phyloP scores from a whole-genome alignment of 2,113 vertebrate genomes.

The Pachyramphus minor region DNA sequence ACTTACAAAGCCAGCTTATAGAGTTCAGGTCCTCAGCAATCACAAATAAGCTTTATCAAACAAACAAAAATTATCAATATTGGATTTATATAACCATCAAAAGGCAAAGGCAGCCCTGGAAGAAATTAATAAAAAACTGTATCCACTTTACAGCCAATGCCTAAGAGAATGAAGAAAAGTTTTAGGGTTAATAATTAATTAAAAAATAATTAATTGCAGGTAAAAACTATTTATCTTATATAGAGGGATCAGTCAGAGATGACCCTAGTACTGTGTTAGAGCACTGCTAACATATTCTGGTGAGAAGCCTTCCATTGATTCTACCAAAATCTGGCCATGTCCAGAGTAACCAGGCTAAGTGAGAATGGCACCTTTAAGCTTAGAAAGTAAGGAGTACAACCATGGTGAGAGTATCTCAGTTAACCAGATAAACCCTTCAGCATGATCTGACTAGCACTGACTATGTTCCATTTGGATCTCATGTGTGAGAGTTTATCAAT shows the following conservation, averaged over 20 bases:
- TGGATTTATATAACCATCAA: not conserved
- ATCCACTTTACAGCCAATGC: not conserved
- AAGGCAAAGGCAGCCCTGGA: not conserved
- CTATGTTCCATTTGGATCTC: fast-evolving
- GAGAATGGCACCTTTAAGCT: not conserved
- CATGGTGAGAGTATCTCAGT: not conserved
- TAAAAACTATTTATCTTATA: not conserved
- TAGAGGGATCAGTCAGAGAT: not conserved
- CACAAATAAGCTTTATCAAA: not conserved
- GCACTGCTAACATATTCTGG: not conserved
- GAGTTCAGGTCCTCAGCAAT: not conserved
- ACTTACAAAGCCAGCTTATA: not conserved
- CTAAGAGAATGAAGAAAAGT: not conserved
- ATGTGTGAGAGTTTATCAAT: not conserved
- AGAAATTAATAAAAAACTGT: not conserved
- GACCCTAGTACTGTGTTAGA: not conserved
- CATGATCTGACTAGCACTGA: not conserved
- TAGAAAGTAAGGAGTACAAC: not conserved
- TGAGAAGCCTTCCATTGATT: not conserved
- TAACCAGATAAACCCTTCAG: not conserved
- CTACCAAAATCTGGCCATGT: not conserved
- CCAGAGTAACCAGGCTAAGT: not conserved
- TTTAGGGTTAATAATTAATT: too few species aligned
- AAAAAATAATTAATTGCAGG: too few species aligned
- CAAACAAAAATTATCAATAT: not conserved